Conservation (phyloP, 1,140 invertebrate species). For the honey bee (Apis mellifera) region DNA sequence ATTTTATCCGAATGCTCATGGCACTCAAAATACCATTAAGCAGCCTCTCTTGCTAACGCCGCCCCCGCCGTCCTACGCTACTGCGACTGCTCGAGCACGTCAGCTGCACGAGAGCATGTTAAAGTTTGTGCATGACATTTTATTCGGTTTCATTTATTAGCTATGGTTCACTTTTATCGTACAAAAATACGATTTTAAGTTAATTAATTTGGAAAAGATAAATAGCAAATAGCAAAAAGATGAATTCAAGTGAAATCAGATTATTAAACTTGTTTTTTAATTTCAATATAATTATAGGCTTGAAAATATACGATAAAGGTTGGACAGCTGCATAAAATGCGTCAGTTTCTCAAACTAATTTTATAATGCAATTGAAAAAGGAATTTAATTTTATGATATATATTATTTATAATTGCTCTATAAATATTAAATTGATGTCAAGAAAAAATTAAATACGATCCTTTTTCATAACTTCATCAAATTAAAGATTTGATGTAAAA, state of each 20-base stretch:
- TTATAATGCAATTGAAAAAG: not conserved
- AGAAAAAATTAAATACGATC: not conserved
- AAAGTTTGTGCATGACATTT: conserved; percentile 82
- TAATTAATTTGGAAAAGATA: not conserved
- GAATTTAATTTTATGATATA: not conserved
- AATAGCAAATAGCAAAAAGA: not conserved
- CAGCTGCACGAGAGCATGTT: conserved; percentile 81
- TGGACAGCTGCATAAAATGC: not conserved
- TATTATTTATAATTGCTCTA: not conserved
- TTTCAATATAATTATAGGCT: not conserved
- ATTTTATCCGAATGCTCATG: conserved; percentile 81
- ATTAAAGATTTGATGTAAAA: conserved; percentile 15
- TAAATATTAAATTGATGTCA: not conserved
- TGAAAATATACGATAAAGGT: conserved; percentile 20
- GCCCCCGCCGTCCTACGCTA: conserved; percentile 82
- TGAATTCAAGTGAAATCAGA: not conserved
- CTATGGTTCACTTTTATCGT: conserved; percentile 18
- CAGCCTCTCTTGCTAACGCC: conserved; percentile 82
- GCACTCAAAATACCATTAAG: conserved; percentile 82
- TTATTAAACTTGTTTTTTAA: not conserved
- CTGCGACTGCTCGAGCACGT: conserved; percentile 82
- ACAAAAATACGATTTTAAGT: not conserved
- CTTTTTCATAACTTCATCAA: not conserved
- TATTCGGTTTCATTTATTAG: conserved; percentile 66
- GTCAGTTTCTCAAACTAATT: conserved; percentile 12